Base-by-base conservation (phyloP, 2,888 invertebrate species). In the Microctonus aethiopoides region DNA sequence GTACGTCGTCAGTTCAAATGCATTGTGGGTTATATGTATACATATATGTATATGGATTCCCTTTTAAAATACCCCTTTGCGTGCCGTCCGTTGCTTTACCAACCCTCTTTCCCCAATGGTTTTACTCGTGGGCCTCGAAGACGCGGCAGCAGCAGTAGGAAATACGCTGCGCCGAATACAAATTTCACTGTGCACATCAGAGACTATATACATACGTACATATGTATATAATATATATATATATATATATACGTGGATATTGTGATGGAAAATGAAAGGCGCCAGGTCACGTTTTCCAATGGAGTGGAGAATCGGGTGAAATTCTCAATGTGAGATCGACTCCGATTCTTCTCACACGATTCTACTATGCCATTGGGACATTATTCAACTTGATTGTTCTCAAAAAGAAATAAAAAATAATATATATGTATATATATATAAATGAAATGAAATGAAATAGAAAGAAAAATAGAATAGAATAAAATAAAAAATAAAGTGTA, bases 91-190 rank as follows among this genome's bases (percentile, higher is more conserved):
- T n/a, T n/a, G n/a, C n/a, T n/a, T n/a, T n/a, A 39, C 39, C 39
- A n/a, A n/a, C 39, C 13, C 39, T n/a, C n/a, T 39, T 16, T 7
- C 16, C 46, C 56, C 65, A 56, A 65, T 39, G 16, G 56, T 20
- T 34, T 32, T 61, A 67, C 67, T 70, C 63, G 61, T 67, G 59
- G 71, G 60, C 72, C 22, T 20, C 52, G 22, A 22, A 69, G 64
- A 56, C 51, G 32, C 65, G n/a, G n/a, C n/a, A n/a, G n/a, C n/a
- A n/a, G n/a, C 52, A 65, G 64, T 36, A 24, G 65, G 68, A 26
- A 26, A n/a, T 59, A 54, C 68, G 60, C 57, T 69, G 61, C 64
- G 63, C 69, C 72, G 73, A 73, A 74, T 74, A 76, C 76, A 73
- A 76, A 76, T 75, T 75, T 68, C 67, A 68, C 68, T 46, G 66